Base-by-base conservation (phyloP, 2,113 vertebrate genomes). In the Ammodramus savannarum region DNA sequence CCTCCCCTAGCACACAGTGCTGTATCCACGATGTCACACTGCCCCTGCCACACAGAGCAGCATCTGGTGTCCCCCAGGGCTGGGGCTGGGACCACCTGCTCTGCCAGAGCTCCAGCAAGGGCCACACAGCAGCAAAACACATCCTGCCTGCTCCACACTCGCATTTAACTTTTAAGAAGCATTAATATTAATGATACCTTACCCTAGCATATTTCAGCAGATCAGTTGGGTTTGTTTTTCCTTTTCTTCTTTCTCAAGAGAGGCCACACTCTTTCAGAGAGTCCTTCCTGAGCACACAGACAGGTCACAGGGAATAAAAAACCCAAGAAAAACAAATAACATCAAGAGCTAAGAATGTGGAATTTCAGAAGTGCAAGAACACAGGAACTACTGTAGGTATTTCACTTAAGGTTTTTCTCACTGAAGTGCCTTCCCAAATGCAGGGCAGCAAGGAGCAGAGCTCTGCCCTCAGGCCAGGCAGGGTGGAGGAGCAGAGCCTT, bases 1-100 rank as follows among this genome's bases (percentile, higher is more conserved):
- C 2, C 3, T n/a, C 38, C 6, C 29, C 52, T 17, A 7, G n/a
- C 29, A 39, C 65, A 67, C 34, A 34, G 36, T 5, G 52, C 11
- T 20, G 0, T 1, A 52, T 17, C 31, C n/a, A 29, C 13, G 21
- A 8, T 0, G 2, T 22, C 52, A 41, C 0, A 0, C 0, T 38
- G 32, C 1, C 27, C 16, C 44, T 36, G 22, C 16, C 34, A 58
- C 29, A 63, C 29, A 41, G 19, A 65, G 38, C 12, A 41, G 39
- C 10, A 32, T 0, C 21, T 16, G 25, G 23, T 32, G 25, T 20
- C 10, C 4, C 59, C 16, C 52, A 31, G 41, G 15, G 44, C 22
- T 9, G 19, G 34, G 10, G 25, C 3, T 8, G 3, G 34, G 44
- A 55, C 15, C 52, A 68, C 27, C n/a, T 4, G 1, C 27, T 44